Percentiles rank a stretch among this genome's conserved stretches.
Conservation (phyloP, 2,888 invertebrate genomes). For the Yponomeuta malinellus region DNA sequence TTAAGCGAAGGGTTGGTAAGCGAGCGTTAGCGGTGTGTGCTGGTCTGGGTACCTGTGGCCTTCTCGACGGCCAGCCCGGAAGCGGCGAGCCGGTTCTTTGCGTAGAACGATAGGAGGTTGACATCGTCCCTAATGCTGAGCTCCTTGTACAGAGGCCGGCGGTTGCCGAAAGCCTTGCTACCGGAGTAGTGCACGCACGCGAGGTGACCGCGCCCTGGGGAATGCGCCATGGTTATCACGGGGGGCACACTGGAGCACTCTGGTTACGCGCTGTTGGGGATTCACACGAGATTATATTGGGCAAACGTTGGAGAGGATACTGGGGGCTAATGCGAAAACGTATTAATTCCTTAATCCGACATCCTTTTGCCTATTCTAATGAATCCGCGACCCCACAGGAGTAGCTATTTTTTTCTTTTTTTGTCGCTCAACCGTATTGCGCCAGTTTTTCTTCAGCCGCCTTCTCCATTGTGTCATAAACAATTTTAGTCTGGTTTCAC, state of each 20-base stretch:
- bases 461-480: no score
- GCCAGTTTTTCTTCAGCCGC: no score
- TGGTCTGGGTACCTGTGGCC: slow-evolving; percentile 66
- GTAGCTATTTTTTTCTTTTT: no score
- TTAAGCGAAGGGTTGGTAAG: slow-evolving; percentile 58
- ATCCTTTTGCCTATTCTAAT: background rate
- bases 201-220: slow-evolving; percentile 87
- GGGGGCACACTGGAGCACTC: slow-evolving; percentile 45
- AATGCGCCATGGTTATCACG: slow-evolving; percentile 64
- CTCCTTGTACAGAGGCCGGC: slow-evolving; percentile 82
- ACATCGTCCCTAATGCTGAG: slow-evolving; percentile 90
- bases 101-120: slow-evolving; percentile 90
- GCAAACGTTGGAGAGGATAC: background rate
- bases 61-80: slow-evolving; percentile 67
- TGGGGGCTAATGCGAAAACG: background rate
- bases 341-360: background rate
- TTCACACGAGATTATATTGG: slow-evolving; percentile 10
- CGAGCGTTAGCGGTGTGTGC: slow-evolving; percentile 58
- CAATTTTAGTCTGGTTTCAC: no score
- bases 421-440: no score
- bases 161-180: slow-evolving; percentile 84
- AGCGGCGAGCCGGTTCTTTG: slow-evolving; percentile 84
- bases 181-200: slow-evolving; percentile 90
- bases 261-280: slow-evolving; percentile 48
- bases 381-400: background rate